Conservation (phyloP, 2,888 invertebrate genomes). For the Pegoplata infirma region DNA sequence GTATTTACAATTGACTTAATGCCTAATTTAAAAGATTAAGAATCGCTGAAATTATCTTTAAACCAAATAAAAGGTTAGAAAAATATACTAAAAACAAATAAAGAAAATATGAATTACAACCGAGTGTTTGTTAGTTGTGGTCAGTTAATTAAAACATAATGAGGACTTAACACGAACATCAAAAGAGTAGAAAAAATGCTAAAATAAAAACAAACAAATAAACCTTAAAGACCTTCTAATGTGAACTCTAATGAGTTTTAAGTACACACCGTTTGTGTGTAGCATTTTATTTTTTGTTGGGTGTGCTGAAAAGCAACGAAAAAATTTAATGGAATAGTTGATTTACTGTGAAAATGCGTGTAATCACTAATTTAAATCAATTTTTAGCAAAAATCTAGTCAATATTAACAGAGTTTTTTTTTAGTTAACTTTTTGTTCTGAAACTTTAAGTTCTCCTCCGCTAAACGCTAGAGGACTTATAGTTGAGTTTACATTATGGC, state of each 20-base stretch:
- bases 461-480: too few species aligned
- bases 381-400: slow-evolving; percentile 22
- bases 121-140: slow-evolving; percentile 42
- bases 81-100: background rate
- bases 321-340: slow-evolving; percentile 37
- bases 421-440: too few species aligned
- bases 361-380: slow-evolving; percentile 46
- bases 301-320: slow-evolving; percentile 14
- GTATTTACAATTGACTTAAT: too few species aligned
- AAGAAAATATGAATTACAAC: slow-evolving; percentile 23
- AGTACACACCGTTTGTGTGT: too few species aligned
- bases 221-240: slow-evolving; percentile 40
- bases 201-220: slow-evolving; percentile 27
- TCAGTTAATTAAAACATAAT: slow-evolving; percentile 62
- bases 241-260: slow-evolving; percentile 26
- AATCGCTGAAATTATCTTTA: background rate
- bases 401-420: too few species aligned
- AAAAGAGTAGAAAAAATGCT: too few species aligned
- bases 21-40: too few species aligned
- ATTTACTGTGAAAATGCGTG: slow-evolving; percentile 53
- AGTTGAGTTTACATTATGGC: too few species aligned
- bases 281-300: slow-evolving; percentile 20
- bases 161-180: slow-evolving; percentile 52
- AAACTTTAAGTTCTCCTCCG: too few species aligned
- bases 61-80: background rate